Percentiles rank a stretch among this genome's conserved stretches.
Evolutionary conservation across 2,888 invertebrate genomes (phyloP).

Genomic region (Stramonita haemastoma): DNA sequence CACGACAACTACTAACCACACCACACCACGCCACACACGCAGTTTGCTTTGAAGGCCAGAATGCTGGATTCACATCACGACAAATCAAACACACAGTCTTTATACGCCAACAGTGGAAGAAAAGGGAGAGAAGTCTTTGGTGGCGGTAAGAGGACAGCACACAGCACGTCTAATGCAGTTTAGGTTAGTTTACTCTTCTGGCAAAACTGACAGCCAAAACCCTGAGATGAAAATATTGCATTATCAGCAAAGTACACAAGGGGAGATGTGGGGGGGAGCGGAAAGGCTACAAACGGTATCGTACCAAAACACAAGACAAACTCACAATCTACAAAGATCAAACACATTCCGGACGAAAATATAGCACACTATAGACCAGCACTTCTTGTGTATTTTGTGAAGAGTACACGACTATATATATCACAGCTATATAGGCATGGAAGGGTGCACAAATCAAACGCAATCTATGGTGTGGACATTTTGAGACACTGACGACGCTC

Average conservation of each 20-base stretch:
- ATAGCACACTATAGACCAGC: conserved; percentile 39
- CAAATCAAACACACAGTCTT: background rate
- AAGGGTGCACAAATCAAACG: conserved; percentile 43
- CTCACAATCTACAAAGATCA: conserved; percentile 18
- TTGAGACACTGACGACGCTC: background rate
- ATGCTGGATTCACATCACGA: background rate
- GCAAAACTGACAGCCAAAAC: conserved; percentile 43
- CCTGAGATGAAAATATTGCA: conserved; percentile 46
- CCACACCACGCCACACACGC: background rate
- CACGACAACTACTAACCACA: background rate
- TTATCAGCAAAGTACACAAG: conserved; percentile 41
- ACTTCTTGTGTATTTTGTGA: conserved; percentile 34
- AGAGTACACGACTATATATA: conserved; percentile 40
- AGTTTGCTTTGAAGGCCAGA: background rate
- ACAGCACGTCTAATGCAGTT: conserved; percentile 40
- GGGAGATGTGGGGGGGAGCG: conserved; percentile 38
- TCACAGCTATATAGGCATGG: conserved; percentile 43
- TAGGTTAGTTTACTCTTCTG: conserved; percentile 31
- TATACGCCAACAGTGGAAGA: conserved; percentile 37
- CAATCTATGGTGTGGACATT: conserved; percentile 33
- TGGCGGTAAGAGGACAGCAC: conserved; percentile 29
- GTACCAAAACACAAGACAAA: conserved; percentile 28
- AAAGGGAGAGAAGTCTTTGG: conserved; percentile 43
- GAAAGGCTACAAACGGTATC: conserved; percentile 24
- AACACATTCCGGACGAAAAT: conserved; percentile 22